These are phyloP conservation scores for Mus spicilegus DNA, from an alignment of 2,113 vertebrate genomes.

Conservation along the genomic window DNA sequence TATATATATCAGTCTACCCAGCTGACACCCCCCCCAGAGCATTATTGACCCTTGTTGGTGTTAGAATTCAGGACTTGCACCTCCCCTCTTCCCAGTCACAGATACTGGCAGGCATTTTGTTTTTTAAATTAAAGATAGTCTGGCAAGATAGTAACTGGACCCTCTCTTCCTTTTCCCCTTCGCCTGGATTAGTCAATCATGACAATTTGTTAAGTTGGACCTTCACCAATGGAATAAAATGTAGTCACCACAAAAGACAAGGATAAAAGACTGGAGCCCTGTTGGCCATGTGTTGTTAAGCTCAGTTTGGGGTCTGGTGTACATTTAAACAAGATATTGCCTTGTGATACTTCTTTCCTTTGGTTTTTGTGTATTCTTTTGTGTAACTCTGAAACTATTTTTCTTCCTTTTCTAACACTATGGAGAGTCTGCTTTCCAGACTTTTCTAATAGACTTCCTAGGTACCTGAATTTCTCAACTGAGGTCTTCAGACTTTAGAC, in stretches of 20 bases:
- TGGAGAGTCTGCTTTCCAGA: neutral
- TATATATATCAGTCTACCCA: too few species aligned
- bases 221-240: neutral
- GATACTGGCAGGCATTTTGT: neutral
- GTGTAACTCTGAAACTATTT: neutral
- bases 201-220: neutral
- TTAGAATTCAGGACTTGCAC: neutral
- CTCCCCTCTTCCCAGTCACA: neutral
- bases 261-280: neutral
- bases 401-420: neutral
- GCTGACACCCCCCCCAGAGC: neutral
- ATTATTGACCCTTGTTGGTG: neutral
- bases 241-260: neutral
- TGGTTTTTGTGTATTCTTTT: neutral
- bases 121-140: neutral
- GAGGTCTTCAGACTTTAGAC: neutral
- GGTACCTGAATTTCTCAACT: neutral
- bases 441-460: neutral
- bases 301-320: neutral
- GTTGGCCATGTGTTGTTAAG: neutral
- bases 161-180: neutral
- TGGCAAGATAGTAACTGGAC: neutral
- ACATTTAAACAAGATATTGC: neutral
- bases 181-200: neutral
- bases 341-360: neutral